A percentile compares a stretch with the other conserved stretches of the same genome.
These are phyloP conservation scores for Cryptoprocta ferox DNA, from an alignment of 2,797 vertebrate species.

Conservation along the genomic window DNA sequence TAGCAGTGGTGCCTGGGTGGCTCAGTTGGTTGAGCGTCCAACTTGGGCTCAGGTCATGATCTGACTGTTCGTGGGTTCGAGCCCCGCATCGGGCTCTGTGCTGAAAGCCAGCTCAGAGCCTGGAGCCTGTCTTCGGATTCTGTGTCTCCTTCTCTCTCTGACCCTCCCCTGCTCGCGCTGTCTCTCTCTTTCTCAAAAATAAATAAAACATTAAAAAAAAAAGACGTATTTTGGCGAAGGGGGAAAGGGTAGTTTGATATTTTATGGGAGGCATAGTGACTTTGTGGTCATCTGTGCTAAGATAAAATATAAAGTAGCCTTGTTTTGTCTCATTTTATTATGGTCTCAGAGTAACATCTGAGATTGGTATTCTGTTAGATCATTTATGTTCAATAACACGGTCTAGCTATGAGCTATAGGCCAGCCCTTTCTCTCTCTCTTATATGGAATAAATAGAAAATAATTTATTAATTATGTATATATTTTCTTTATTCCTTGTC, in stretches of 20 bases:
- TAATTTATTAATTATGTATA: not conserved
- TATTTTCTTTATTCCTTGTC: not conserved
- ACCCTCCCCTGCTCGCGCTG: too few relatives aligned
- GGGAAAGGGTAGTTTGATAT: not conserved
- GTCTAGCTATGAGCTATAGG: not conserved
- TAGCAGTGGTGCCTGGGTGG: too few relatives aligned
- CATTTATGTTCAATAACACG: not conserved
- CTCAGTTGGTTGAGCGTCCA: too few relatives aligned
- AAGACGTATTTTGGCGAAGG: not conserved
- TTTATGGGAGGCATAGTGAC: not conserved
- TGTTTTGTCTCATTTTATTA: constrained; percentile 3
- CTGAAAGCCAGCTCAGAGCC: too few relatives aligned
- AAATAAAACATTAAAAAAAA: too few relatives aligned
- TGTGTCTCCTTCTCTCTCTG: too few relatives aligned
- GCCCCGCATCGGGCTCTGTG: too few relatives aligned
- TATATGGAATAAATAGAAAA: not conserved
- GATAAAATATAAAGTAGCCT: not conserved
- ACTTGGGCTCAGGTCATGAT: too few relatives aligned
- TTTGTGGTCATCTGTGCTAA: not conserved
- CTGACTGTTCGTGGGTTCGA: too few relatives aligned
- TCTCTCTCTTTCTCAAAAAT: too few relatives aligned
- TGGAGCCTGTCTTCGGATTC: too few relatives aligned
- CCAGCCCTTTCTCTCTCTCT: not conserved
- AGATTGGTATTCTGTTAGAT: not conserved
- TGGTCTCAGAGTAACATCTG: not conserved